These are phyloP conservation scores for Ataeniobius toweri DNA, from an alignment of 2,797 vertebrate genomes.

Conservation along the genomic window DNA sequence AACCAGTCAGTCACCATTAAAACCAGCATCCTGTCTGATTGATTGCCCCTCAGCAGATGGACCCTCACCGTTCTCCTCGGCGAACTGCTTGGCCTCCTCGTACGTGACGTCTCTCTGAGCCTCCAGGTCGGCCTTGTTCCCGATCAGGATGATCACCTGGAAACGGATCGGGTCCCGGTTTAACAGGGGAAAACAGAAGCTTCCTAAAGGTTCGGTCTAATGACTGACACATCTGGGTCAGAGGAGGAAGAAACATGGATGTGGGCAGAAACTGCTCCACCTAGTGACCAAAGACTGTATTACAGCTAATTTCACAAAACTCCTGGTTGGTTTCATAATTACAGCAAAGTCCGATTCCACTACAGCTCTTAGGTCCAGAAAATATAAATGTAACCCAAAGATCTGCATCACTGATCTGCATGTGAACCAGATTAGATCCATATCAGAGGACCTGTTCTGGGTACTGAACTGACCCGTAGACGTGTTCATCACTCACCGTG, in stretches of 20 bases:
- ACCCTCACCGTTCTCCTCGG: conserved; percentile 93
- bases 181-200: too few relatives aligned
- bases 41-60: neutral
- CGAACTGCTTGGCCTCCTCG: conserved; percentile 98
- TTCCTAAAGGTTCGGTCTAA: too few relatives aligned
- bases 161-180: neutral
- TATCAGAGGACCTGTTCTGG: too few relatives aligned
- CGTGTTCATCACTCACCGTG: conserved; percentile 55
- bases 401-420: neutral
- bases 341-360: too few relatives aligned
- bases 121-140: conserved; percentile 97
- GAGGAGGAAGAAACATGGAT: too few relatives aligned
- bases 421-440: too few relatives aligned
- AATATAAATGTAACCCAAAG: neutral
- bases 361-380: too few relatives aligned
- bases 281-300: neutral
- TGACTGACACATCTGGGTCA: too few relatives aligned
- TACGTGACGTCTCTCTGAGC: conserved; percentile 98
- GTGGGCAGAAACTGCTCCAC: neutral
- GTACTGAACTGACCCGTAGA: too few relatives aligned
- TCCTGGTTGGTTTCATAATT: too few relatives aligned
- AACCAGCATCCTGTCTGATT: too few relatives aligned
- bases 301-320: neutral
- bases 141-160: conserved; percentile 96
- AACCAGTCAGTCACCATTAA: neutral